phyloP scores from a whole-genome alignment of 37 sponge, comb jelly and placozoan species.

The Hexactinellida sp. region DNA sequence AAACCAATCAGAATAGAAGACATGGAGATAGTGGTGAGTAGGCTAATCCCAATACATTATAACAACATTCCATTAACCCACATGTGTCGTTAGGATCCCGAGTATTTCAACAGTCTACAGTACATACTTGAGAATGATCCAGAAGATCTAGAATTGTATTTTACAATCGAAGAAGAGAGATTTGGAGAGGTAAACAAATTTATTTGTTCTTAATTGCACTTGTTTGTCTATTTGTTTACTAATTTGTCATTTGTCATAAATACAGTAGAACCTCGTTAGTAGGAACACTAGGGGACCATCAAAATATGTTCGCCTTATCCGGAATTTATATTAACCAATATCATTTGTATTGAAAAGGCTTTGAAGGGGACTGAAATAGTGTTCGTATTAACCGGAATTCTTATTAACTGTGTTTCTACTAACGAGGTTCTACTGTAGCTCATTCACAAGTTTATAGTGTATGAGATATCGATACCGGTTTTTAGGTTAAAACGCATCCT shows the following conservation, averaged over 20 bases:
- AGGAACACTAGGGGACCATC: too few species aligned
- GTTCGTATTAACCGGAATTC: too few species aligned
- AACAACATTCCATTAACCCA: not conserved
- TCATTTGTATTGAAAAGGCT: too few species aligned
- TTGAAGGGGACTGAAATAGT: too few species aligned
- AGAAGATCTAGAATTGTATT: slow-evolving; percentile 66
- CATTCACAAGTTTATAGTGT: too few species aligned
- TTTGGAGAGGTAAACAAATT: slow-evolving; percentile 64
- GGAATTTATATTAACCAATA: too few species aligned
- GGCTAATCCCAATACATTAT: not conserved
- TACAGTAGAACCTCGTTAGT: too few species aligned
- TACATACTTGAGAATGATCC: slow-evolving; percentile 97
- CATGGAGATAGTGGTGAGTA: slow-evolving; percentile 79
- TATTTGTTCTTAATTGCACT: not conserved
- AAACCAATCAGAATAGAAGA: slow-evolving; percentile 66
- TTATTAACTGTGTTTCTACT: too few species aligned
- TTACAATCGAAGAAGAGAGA: slow-evolving; percentile 58
- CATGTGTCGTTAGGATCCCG: slow-evolving; percentile 46
- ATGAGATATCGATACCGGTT: not conserved
- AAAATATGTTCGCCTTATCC: not conserved
- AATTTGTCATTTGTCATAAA: not conserved
- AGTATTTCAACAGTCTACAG: slow-evolving; percentile 79
- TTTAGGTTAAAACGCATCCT: slow-evolving; percentile 56
- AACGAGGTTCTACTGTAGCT: too few species aligned
- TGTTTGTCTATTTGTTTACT: not conserved